Evolutionary conservation across 2,888 invertebrate genomes (phyloP).

Genomic region (Tholera decimalis): DNA sequence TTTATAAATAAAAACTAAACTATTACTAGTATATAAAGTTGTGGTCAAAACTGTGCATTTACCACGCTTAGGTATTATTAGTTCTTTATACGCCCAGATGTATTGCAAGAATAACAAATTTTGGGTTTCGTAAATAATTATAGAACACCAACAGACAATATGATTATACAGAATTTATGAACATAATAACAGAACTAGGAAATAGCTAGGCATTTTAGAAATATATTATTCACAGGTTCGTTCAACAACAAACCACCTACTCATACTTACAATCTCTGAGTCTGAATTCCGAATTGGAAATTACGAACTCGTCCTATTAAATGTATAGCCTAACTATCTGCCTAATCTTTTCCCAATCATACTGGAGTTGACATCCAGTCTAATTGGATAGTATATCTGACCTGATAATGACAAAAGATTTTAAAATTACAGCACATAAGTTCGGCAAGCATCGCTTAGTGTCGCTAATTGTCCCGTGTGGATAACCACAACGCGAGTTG

Average conservation of each 20-base stretch:
- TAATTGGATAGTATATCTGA: no score
- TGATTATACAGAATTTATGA: not conserved
- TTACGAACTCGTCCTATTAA: no score
- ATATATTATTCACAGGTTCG: not conserved
- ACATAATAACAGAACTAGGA: slow-evolving; percentile 10
- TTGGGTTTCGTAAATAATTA: not conserved
- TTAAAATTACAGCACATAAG: no score
- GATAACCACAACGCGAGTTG: no score
- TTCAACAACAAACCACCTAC: not conserved
- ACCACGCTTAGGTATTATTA: not conserved
- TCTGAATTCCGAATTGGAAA: not conserved
- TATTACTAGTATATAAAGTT: not conserved
- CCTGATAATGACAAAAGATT: no score
- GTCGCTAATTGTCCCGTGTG: no score
- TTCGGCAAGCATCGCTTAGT: no score
- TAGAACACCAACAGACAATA: not conserved
- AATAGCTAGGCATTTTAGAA: slow-evolving; percentile 36
- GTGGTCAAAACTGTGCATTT: not conserved
- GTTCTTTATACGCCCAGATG: not conserved
- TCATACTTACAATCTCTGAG: not conserved
- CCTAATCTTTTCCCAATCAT: no score
- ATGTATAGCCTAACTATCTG: no score
- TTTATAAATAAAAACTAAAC: not conserved
- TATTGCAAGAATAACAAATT: not conserved
- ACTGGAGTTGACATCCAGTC: no score